Evolutionary conservation across 2,888 invertebrate species (phyloP), one percentile per base, ranked within the genome.

Genomic region (Eristalinus aeneus): DNA sequence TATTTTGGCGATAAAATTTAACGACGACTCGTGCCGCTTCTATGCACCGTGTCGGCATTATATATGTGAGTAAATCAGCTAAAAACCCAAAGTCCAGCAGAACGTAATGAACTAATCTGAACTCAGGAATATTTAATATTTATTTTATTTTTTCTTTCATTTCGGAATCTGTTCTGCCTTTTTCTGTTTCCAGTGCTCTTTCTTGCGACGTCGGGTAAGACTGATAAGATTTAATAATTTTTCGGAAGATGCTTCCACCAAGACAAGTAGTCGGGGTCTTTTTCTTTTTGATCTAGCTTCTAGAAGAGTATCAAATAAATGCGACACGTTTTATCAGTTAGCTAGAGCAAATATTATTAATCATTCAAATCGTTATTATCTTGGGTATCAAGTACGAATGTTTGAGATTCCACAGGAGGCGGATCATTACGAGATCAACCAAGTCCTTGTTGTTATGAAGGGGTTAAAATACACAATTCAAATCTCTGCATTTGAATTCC

Each of bases 301-400:
- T 61, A 53, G 39, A 46, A 61, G 16, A 61, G 53, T 27, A 27
- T 54, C n/a, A 69, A 69, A 65, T 46, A 79, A 74, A 69, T 74
- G 74, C 79, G 60, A 79, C 60, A 74, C 60, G 23, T 36, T 74
- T 74, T 78, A 83, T 76, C 72, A 82, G 75, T 65, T 75, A 36
- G 60, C 65, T 56, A n/a, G 71, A 67, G 71, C 80, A 84, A 75
- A 67, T 80, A 65, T 61, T 60, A 71, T 79, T 75, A 79, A 79
- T 74, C 73, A 74, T 39, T 65, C 27, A 69, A 64, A 20, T 27
- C 64, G 34, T 58, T 71, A 32, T 56, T 34, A 16, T 61, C n/a
- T 27, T 58, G 54, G 71, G 71, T 78, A 78, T 78, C 78, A 72
- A 58, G 64, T 56, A 1, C 27, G 56, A 54, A 69, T 56, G 56